A percentile compares a stretch with the other conserved stretches of the same genome.
These are phyloP conservation scores for Marasmarcha lunaedactyla DNA, from an alignment of 2,888 invertebrate genomes.

Conservation along the genomic window DNA sequence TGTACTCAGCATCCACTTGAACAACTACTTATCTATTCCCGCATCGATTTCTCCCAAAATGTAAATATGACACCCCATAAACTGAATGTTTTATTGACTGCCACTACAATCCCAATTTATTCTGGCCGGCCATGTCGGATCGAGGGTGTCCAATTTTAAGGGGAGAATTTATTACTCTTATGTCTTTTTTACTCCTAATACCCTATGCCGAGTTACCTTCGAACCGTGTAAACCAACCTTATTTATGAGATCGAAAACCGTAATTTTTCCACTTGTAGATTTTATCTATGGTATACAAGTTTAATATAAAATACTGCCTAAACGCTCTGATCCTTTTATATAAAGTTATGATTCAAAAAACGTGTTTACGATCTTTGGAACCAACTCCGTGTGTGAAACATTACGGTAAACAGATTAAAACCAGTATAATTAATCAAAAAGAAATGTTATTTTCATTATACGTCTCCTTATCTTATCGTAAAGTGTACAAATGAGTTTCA, in stretches of 20 bases:
- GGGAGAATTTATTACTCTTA: slow-evolving; percentile 56
- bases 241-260: slow-evolving; percentile 4
- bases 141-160: slow-evolving; percentile 62
- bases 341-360: too few relatives aligned
- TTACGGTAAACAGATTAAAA: too few relatives aligned
- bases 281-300: neutral
- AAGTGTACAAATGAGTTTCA: too few relatives aligned
- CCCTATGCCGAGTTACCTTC: slow-evolving; percentile 32
- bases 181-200: slow-evolving; percentile 42
- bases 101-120: slow-evolving; percentile 67
- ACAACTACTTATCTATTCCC: slow-evolving; percentile 46
- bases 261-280: too few relatives aligned
- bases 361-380: too few relatives aligned
- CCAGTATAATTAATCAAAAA: too few relatives aligned
- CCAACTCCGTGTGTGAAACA: too few relatives aligned
- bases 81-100: slow-evolving; percentile 66
- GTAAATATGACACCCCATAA: slow-evolving; percentile 71
- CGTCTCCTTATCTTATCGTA: too few relatives aligned
- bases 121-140: slow-evolving; percentile 59
- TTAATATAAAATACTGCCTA: slow-evolving; percentile 17
- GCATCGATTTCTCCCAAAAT: slow-evolving; percentile 55
- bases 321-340: slow-evolving; percentile 9
- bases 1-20: neutral
- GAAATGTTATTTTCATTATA: too few relatives aligned
- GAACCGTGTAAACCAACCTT: slow-evolving; percentile 17